These are phyloP conservation scores for Chrysochloris asiatica DNA, from an alignment of 2,113 vertebrate species.

Conservation along the genomic window DNA sequence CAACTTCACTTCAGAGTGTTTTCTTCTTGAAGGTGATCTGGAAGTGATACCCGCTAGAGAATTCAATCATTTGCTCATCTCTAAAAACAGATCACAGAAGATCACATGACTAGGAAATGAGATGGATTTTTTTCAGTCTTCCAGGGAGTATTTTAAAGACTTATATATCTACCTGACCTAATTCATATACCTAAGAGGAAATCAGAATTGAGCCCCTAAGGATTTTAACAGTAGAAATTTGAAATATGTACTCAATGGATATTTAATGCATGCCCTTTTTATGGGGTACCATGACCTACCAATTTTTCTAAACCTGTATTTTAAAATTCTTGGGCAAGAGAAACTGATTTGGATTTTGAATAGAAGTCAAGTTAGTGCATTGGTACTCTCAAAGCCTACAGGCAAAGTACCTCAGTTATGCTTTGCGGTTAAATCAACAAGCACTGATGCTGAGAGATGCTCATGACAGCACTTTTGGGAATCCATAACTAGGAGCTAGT, in stretches of 20 bases:
- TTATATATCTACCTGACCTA: not conserved
- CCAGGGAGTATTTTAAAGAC: constrained; percentile 10
- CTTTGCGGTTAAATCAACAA: not conserved
- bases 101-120: not conserved
- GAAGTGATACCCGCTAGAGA: not conserved
- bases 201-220: not conserved
- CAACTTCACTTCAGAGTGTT: not conserved
- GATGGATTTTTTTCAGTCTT: not conserved
- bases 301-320: constrained; percentile 14
- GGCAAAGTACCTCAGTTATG: not conserved
- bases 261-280: constrained; percentile 31
- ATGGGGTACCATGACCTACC: not conserved
- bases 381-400: not conserved
- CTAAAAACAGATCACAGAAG: not conserved
- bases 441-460: not conserved
- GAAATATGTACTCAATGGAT: not conserved
- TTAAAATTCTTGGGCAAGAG: not conserved
- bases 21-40: not conserved
- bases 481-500: too few species aligned
- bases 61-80: not conserved
- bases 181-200: constrained; percentile 38
- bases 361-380: not conserved
- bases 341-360: not conserved
- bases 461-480: not conserved
- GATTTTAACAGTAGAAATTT: constrained; percentile 45